Conservation (phyloP, 2,888 invertebrate species). For the Leucophenga maculata region DNA sequence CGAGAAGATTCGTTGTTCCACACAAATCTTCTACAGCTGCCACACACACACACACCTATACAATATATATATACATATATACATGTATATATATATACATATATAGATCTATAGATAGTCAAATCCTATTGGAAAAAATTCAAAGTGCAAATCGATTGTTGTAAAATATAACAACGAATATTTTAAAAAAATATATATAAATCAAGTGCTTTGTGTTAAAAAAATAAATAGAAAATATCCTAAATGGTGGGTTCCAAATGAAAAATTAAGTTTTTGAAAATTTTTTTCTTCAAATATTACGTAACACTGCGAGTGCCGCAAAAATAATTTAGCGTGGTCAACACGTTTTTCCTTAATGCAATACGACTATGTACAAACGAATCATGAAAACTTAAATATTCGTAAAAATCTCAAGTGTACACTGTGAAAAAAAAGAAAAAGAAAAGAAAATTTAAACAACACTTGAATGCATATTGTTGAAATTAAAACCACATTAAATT, state of each 20-base stretch:
- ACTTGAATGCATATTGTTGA: neutral
- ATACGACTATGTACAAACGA: neutral
- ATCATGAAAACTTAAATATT: too few species aligned
- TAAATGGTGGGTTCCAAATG: constrained; percentile 39
- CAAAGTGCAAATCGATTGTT: constrained; percentile 33
- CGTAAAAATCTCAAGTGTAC: constrained; percentile 5
- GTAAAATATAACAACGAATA: constrained; percentile 27
- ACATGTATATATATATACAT: constrained; percentile 32
- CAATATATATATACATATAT: constrained; percentile 41
- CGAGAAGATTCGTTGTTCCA: constrained; percentile 66
- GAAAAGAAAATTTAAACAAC: constrained; percentile 28
- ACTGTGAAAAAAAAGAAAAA: constrained; percentile 36
- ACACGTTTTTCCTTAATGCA: constrained; percentile 36
- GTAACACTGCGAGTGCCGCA: neutral
- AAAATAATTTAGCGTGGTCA: constrained; percentile 37
- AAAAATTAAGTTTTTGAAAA: neutral
- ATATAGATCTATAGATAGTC: constrained; percentile 41
- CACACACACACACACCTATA: constrained; percentile 29
- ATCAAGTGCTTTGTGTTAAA: constrained; percentile 35
- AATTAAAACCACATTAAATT: constrained; percentile 2
- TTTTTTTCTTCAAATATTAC: neutral
- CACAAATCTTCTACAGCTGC: constrained; percentile 52
- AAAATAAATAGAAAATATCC: constrained; percentile 36
- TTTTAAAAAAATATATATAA: constrained; percentile 35
- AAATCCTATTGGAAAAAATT: constrained; percentile 18